Percentiles rank a stretch among this genome's conserved stretches.
These are phyloP conservation scores for Pteronotus mesoamericanus DNA, from an alignment of 2,797 vertebrate species.

Conservation along the genomic window DNA sequence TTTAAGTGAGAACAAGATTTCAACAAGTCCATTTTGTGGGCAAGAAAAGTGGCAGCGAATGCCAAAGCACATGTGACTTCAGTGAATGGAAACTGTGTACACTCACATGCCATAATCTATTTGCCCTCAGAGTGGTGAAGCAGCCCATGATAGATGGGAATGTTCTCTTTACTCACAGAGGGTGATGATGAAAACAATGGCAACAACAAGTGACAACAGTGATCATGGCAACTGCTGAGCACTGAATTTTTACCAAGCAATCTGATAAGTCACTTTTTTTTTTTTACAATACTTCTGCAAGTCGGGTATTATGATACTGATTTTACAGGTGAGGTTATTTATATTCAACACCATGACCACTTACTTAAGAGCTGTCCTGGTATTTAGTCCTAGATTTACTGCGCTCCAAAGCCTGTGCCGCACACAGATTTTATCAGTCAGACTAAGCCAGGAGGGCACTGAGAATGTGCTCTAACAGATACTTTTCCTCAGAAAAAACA, in stretches of 20 bases:
- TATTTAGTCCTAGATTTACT: not conserved
- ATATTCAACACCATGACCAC: not conserved
- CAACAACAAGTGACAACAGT: not conserved
- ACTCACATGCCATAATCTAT: not conserved
- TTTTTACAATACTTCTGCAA: not conserved
- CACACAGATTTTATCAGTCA: not conserved
- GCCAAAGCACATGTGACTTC: conserved; percentile 3
- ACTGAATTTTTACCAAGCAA: not conserved
- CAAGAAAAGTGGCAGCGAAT: conserved; percentile 10
- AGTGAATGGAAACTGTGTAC: not conserved
- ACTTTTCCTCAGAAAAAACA: not conserved
- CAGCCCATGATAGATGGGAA: not conserved
- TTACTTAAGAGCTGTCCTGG: not conserved
- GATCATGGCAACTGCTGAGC: not conserved
- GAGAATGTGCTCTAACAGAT: not conserved
- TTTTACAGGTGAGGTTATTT: not conserved
- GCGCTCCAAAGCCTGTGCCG: not conserved
- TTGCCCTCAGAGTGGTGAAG: not conserved
- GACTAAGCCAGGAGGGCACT: not conserved
- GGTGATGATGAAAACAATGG: not conserved
- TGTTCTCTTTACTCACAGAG: not conserved
- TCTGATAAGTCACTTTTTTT: not conserved
- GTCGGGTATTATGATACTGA: not conserved
- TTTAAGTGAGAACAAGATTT: not conserved
- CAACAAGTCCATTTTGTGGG: not conserved